phyloP scores from a whole-genome alignment of 1,140 invertebrate species.

The Palaemon carinicauda region DNA sequence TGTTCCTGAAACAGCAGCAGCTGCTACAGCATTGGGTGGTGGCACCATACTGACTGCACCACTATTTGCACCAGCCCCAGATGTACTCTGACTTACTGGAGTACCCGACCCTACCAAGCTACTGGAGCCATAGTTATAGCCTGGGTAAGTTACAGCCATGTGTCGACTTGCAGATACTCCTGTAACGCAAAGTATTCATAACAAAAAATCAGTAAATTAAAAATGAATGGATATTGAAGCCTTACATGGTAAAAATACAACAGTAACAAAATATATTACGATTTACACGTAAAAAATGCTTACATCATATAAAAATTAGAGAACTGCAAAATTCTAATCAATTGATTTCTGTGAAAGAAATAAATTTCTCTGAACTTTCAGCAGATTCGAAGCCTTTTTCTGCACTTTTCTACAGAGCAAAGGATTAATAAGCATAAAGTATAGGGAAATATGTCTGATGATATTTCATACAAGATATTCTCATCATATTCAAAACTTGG shows the following conservation, averaged over 20 bases:
- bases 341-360: not conserved
- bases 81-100: constrained; percentile 31
- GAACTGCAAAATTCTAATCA: not conserved
- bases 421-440: no score
- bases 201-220: constrained; percentile 17
- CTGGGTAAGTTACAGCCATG: constrained; percentile 46
- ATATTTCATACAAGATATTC: no score
- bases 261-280: not conserved
- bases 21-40: not conserved
- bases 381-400: no score
- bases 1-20: constrained; percentile 34
- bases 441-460: no score
- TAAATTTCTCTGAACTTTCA: not conserved
- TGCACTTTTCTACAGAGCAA: no score
- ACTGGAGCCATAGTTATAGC: constrained; percentile 49
- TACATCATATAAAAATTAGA: not conserved
- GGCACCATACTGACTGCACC: not conserved
- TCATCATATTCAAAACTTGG: no score
- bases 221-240: not conserved
- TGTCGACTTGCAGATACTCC: constrained; percentile 34
- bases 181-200: constrained; percentile 40
- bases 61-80: not conserved
- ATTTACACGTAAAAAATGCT: not conserved
- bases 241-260: constrained; percentile 4
- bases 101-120: constrained; percentile 31